These are phyloP conservation scores for Salvator merianae DNA, from an alignment of 2,113 vertebrate species.

Conservation along the genomic window DNA sequence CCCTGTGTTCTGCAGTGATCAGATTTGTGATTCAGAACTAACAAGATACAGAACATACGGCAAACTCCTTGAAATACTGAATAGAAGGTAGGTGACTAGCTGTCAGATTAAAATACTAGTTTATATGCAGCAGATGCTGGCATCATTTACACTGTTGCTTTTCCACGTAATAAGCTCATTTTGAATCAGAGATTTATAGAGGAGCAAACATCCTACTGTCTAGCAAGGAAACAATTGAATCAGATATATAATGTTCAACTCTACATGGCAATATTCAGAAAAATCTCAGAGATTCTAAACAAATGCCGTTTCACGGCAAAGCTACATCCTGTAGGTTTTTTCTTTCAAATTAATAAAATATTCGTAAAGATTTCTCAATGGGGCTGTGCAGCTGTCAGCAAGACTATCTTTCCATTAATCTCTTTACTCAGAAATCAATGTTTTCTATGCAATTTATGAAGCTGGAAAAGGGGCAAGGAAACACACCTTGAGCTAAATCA, in stretches of 20 bases:
- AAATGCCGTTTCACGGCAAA: background rate
- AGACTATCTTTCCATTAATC: background rate
- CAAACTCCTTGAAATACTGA: conserved; percentile 35
- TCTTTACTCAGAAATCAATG: background rate
- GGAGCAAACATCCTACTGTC: conserved; percentile 7
- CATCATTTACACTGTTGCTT: conserved; percentile 31
- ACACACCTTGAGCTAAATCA: background rate
- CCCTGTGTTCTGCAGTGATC: conserved; percentile 21
- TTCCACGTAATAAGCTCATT: conserved; percentile 4
- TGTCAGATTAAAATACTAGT: conserved; percentile 7
- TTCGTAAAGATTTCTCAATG: background rate
- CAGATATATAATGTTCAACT: background rate
- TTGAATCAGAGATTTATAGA: conserved; percentile 33
- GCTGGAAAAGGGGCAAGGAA: background rate
- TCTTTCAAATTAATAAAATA: conserved; percentile 19
- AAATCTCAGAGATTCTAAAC: background rate
- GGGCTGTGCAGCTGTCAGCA: background rate
- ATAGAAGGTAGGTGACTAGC: background rate
- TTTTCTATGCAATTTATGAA: conserved; percentile 13
- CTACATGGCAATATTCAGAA: conserved; percentile 28
- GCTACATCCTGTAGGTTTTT: background rate
- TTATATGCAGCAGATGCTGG: conserved; percentile 2
- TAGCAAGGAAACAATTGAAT: conserved; percentile 41
- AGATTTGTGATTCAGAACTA: conserved; percentile 34
- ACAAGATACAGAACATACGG: conserved; percentile 23